A percentile compares a stretch with the other conserved stretches of the same genome.
Conservation (phyloP, 2,888 invertebrate species). For the Heliconius charithonia region DNA sequence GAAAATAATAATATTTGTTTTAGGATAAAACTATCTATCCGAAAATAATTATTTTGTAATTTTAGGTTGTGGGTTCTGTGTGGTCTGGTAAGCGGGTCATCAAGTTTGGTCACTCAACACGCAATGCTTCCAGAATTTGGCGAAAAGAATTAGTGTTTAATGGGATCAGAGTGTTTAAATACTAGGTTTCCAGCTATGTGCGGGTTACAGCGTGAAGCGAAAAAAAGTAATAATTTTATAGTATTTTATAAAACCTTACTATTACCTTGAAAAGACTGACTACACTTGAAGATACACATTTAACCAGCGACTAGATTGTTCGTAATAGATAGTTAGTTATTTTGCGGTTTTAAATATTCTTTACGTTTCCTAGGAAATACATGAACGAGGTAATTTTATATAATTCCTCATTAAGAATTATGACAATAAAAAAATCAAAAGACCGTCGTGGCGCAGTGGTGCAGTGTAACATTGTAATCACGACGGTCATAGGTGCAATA, state of each 20-base stretch:
- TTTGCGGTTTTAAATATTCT: constrained; percentile 18
- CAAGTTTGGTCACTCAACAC: too few species aligned
- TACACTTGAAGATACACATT: too few species aligned
- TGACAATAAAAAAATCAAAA: not conserved
- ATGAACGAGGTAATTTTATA: not conserved
- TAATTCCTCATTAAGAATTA: not conserved
- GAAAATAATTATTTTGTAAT: too few species aligned
- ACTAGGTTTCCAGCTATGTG: too few species aligned
- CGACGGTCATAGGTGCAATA: not conserved
- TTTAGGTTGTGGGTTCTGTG: too few species aligned
- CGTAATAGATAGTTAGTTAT: not conserved
- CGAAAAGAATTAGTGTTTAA: too few species aligned
- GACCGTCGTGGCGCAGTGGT: not conserved
- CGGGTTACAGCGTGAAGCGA: too few species aligned
- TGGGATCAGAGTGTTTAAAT: too few species aligned
- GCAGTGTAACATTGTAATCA: not conserved
- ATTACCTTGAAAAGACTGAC: not conserved
- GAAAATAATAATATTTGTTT: too few species aligned
- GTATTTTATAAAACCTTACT: not conserved
- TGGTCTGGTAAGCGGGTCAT: too few species aligned
- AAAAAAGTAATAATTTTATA: not conserved
- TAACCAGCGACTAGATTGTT: not conserved
- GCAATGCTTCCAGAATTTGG: too few species aligned
- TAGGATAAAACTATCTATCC: too few species aligned
- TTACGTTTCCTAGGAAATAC: constrained; percentile 19